A percentile compares a stretch with the other conserved stretches of the same genome.
Conservation (phyloP, 2,888 invertebrate species). For the Malthinus flaveolus region DNA sequence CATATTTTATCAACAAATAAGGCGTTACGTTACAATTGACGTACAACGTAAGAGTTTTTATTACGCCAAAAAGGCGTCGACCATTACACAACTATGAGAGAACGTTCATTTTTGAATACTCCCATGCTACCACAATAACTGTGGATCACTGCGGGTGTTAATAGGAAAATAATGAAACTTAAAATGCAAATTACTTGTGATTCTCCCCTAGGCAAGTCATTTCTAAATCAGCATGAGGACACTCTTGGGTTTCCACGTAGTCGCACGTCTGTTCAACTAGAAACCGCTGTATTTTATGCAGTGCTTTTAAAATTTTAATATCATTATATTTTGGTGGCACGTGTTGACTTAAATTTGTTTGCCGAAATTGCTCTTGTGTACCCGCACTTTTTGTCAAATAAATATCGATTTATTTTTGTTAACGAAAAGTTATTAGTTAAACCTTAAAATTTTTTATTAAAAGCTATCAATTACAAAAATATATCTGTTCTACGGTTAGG, state of each 20-base stretch:
- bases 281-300: conserved; percentile 32
- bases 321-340: conserved; percentile 18
- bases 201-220: conserved; percentile 34
- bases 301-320: conserved; percentile 21
- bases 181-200: conserved; percentile 39
- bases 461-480: no score
- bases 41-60: no score
- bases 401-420: no score
- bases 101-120: conserved; percentile 18
- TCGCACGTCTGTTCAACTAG: conserved; percentile 28
- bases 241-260: conserved; percentile 32
- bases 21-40: no score
- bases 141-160: conserved; percentile 36
- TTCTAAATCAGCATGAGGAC: conserved; percentile 36
- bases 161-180: conserved; percentile 38
- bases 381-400: no score
- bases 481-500: no score
- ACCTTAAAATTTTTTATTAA: no score
- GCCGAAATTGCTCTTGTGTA: background rate
- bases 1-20: no score
- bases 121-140: conserved; percentile 30
- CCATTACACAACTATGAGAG: no score
- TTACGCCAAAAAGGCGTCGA: no score
- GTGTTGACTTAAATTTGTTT: conserved; percentile 3
- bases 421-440: no score